Conservation (phyloP, 1,140 invertebrate genomes). For the Meteorus sp. region DNA sequence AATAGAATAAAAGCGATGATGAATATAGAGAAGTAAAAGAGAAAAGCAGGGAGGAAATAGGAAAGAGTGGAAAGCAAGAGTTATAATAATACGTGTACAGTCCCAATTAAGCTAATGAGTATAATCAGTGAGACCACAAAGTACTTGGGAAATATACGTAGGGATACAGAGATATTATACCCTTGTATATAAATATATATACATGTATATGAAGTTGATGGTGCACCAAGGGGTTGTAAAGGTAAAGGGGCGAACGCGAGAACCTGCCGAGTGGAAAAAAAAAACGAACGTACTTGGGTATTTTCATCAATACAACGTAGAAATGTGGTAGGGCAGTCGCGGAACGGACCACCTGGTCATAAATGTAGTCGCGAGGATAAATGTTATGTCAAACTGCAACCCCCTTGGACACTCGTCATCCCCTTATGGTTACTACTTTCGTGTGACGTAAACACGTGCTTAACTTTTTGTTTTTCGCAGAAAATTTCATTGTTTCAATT, state of each 20-base stretch:
- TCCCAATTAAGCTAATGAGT: slow-evolving; percentile 34
- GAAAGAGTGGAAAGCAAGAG: slow-evolving; percentile 3
- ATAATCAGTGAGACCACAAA: slow-evolving; percentile 18
- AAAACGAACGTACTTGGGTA: no score
- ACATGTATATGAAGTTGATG: neutral
- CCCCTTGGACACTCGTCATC: slow-evolving; percentile 14
- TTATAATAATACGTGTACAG: slow-evolving; percentile 26
- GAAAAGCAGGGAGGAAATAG: neutral
- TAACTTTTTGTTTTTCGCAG: slow-evolving; percentile 5
- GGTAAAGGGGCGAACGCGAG: slow-evolving; percentile 6
- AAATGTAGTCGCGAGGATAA: no score
- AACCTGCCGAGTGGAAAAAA: slow-evolving; percentile 13
- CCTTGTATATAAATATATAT: no score
- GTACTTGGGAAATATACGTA: neutral
- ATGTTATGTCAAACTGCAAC: no score
- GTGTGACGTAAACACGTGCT: slow-evolving; percentile 6
- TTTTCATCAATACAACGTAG: no score
- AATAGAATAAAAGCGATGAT: no score
- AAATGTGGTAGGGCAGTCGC: no score
- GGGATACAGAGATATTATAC: no score
- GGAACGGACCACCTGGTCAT: no score
- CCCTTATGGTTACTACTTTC: slow-evolving; percentile 9
- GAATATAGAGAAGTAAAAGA: no score
- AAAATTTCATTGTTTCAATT: neutral
- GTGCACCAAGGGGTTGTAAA: slow-evolving; percentile 8